Evolutionary conservation across 2,797 vertebrate genomes (phyloP).

Genomic region (Gorsachius magnificus): DNA sequence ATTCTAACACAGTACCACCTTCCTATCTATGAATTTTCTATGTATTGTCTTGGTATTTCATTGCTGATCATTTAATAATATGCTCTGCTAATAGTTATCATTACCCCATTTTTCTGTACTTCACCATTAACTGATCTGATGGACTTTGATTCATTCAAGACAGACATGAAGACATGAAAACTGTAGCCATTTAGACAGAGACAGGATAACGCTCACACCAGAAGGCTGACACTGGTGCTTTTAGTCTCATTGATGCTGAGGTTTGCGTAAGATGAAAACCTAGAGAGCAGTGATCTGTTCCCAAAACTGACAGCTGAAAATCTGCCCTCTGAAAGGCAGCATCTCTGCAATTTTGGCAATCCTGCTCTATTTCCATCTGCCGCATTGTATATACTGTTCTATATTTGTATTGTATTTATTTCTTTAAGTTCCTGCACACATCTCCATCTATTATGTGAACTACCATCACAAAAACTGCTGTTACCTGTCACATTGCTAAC

Average conservation of each 20-base stretch:
- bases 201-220: not conserved
- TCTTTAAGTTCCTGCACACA: not conserved
- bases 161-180: not conserved
- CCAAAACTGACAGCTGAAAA: not conserved
- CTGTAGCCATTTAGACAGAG: not conserved
- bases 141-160: not conserved
- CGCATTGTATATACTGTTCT: not conserved
- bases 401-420: not conserved
- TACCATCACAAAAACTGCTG: not conserved
- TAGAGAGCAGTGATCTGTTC: not conserved
- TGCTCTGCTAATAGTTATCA: not conserved
- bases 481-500: not conserved
- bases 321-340: not conserved
- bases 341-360: not conserved
- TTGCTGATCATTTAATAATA: not conserved
- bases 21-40: not conserved
- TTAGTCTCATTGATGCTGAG: not conserved
- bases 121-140: not conserved
- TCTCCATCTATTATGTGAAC: not conserved
- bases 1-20: not conserved
- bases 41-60: not conserved
- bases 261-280: not conserved
- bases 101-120: not conserved
- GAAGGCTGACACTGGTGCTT: not conserved
- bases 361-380: not conserved